Conservation (phyloP, 2,797 vertebrate species). For the Sphaeramia orbicularis region DNA sequence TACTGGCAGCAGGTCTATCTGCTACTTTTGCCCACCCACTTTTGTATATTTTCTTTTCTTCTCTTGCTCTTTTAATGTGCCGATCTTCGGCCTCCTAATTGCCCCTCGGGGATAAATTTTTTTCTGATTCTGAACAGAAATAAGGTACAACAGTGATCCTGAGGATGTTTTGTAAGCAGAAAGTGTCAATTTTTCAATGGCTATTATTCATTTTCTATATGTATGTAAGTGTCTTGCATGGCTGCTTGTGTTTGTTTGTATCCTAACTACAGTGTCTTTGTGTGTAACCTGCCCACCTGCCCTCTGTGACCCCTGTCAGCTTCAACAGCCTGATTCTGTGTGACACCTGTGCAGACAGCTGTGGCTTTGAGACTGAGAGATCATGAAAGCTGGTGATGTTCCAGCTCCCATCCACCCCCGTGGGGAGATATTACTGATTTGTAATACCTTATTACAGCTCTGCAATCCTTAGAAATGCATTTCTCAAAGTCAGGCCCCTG, state of each 20-base stretch:
- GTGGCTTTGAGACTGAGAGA: conserved; percentile 6
- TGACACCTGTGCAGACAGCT: conserved; percentile 21
- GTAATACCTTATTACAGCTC: conserved; percentile 34
- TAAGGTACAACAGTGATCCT: no score
- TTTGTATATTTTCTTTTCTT: no score
- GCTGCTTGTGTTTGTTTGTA: neutral
- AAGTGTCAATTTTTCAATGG: no score
- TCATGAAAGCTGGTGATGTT: conserved; percentile 20
- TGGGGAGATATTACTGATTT: conserved; percentile 31
- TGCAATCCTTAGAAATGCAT: conserved; percentile 34
- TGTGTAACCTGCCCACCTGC: neutral
- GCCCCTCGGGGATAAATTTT: no score
- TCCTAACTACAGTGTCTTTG: neutral
- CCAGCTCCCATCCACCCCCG: conserved; percentile 5
- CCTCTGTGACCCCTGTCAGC: neutral
- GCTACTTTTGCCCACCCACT: no score
- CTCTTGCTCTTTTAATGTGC: no score
- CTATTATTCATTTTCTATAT: no score
- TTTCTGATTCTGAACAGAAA: no score
- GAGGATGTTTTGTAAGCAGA: no score
- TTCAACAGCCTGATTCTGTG: conserved; percentile 2
- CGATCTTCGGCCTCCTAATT: no score
- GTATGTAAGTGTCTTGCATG: no score
- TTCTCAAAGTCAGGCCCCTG: conserved; percentile 28
- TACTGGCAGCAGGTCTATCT: no score